Percentiles rank a stretch among this genome's conserved stretches.
Conservation (phyloP, 2,888 invertebrate genomes). For the Brachycybe producta region DNA sequence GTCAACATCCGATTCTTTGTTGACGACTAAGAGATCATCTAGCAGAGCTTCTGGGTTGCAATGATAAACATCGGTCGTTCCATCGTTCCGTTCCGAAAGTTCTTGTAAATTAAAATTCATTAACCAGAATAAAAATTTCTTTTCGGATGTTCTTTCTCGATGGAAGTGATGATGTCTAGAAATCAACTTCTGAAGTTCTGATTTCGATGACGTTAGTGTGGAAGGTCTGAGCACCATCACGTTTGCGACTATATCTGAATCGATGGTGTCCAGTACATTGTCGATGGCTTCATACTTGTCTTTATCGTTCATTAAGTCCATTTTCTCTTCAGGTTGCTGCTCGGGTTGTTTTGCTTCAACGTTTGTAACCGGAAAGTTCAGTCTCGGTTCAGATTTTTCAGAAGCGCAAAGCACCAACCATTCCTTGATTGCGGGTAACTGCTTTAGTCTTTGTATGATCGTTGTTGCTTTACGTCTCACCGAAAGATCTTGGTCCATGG, state of each 20-base stretch:
- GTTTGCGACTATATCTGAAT: background rate
- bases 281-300: constrained; percentile 2
- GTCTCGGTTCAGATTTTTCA: too few relatives aligned
- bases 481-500: background rate
- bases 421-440: background rate
- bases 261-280: background rate
- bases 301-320: constrained; percentile 2
- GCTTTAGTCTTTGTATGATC: background rate
- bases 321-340: too few relatives aligned
- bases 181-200: background rate
- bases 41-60: constrained; percentile 3
- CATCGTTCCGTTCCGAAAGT: background rate
- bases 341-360: too few relatives aligned
- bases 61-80: constrained; percentile 9
- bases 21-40: constrained; percentile 9
- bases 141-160: background rate
- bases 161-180: background rate
- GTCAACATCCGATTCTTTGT: constrained; percentile 7
- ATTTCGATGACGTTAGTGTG: too few relatives aligned
- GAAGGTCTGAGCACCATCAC: too few relatives aligned
- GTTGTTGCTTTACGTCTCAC: background rate
- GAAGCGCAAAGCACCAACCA: background rate
- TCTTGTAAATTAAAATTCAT: background rate
- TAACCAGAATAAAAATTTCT: constrained; percentile 7
- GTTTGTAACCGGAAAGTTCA: too few relatives aligned